Base-by-base conservation (phyloP, 2,888 invertebrate species). In the Acholoe squamosa region DNA sequence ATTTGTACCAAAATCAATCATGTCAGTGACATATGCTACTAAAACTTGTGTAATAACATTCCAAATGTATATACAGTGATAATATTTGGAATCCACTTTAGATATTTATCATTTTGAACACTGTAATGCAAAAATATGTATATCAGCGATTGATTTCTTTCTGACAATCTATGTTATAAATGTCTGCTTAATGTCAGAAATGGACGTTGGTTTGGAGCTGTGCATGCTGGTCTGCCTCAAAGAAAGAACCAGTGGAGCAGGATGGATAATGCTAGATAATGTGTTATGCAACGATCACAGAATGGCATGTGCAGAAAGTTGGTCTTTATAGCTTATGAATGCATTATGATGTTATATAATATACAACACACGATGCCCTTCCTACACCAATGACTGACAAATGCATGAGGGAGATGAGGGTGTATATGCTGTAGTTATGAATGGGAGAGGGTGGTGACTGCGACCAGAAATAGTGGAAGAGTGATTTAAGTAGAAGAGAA, bases 231-330 rank as follows among this genome's bases (percentile, higher is more conserved):
- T 80, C 19, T 19, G 33, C 43, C 71, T 71, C 71, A 28, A 71
- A 71, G 25, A 28, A 28, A 71, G 25, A 28, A 71, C 71, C 25
- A 71, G 71, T 28, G 71, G 71, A 43, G 19, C 80, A n/a, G 80
- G 25, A 31, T 31, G 25, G 31, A 28, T 76, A 76, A 76, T 80
- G 34, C 33, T 80, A 25, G 43, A 43, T 34, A 43, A 43, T 80
- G 33, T 33, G 80, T 19, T 43, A 80, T 80, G 80, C 80, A 80
- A 43, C 80, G n/a, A 80, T 80, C 80, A 80, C 80, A 80, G 80
- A 43, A 80, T 80, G 80, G 80, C 80, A 43, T 34, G 80, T 80
- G 80, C 80, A 34, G 33, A 34, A 34, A 43, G 14, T 43, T 80
- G 80, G 80, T 19, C 19, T 19, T 28, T 61, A 61, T 71, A 1